Evolutionary conservation across 2,888 invertebrate species (phyloP).

Genomic region (Seira sanloemensis): DNA sequence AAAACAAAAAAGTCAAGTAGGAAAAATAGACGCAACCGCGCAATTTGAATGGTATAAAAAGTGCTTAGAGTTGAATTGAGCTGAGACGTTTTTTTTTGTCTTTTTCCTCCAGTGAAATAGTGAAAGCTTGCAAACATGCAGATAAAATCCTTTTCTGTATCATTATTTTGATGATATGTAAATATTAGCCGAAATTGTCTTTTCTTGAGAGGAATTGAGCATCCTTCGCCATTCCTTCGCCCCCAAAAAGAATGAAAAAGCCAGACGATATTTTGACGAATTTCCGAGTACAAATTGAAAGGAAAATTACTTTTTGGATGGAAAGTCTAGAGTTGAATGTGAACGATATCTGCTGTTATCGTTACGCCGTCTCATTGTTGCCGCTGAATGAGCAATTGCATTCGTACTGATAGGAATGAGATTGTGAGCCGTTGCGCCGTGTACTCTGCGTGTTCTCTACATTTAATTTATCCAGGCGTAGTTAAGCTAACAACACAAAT

Average conservation of each 20-base stretch:
- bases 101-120: background rate
- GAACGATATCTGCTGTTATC: background rate
- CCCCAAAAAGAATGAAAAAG: background rate
- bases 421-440: background rate
- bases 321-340: background rate
- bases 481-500: background rate
- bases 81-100: no score
- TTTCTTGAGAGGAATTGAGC: slow-evolving; percentile 26
- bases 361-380: background rate
- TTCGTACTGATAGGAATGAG: background rate
- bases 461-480: no score
- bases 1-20: background rate
- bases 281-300: slow-evolving; percentile 63
- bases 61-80: background rate
- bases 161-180: background rate
- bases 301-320: slow-evolving; percentile 59
- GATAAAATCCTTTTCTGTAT: no score
- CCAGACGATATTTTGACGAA: slow-evolving; percentile 13
- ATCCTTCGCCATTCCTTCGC: slow-evolving; percentile 31
- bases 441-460: background rate
- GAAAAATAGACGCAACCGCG: background rate
- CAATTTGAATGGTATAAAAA: background rate
- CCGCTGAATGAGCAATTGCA: background rate
- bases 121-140: background rate
- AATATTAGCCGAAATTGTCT: background rate